Percentiles rank a stretch among this genome's conserved stretches.
Conservation (phyloP, 1,140 invertebrate genomes). For the Holcopasites calliopsidis region DNA sequence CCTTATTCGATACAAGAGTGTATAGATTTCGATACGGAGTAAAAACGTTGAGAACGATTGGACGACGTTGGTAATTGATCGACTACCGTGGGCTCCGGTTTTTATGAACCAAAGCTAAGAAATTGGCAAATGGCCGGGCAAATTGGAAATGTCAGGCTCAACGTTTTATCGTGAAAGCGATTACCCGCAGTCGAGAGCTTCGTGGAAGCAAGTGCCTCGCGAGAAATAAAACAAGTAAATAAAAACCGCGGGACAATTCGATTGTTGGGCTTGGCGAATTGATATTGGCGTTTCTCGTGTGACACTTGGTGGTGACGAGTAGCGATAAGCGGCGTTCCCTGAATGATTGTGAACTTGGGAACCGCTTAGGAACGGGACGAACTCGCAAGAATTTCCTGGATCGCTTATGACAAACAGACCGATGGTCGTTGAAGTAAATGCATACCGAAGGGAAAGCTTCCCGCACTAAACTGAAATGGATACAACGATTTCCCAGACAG, state of each 20-base stretch:
- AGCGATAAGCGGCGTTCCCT: background rate
- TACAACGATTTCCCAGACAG: no score
- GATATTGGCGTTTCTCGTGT: conserved; percentile 1
- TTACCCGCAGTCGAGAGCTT: background rate
- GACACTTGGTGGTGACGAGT: conserved; percentile 2
- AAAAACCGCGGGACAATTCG: background rate
- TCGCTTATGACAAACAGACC: background rate
- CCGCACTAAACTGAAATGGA: no score
- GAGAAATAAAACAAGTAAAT: no score
- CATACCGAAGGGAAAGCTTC: background rate
- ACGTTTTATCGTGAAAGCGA: background rate
- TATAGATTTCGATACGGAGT: no score
- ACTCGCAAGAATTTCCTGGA: no score
- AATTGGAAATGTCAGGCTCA: conserved; percentile 6
- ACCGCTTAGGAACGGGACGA: background rate
- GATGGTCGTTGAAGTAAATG: background rate
- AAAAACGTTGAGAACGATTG: background rate
- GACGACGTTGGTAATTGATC: background rate
- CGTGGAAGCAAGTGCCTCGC: background rate
- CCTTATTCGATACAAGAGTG: background rate
- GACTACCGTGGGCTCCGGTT: background rate
- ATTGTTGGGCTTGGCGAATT: conserved; percentile 1
- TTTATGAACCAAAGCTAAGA: background rate
- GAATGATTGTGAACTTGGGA: no score
- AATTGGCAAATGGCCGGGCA: background rate